A percentile compares a stretch with the other conserved stretches of the same genome.
Conservation (phyloP, 2,797 vertebrate genomes). For the Gouania willdenowi region DNA sequence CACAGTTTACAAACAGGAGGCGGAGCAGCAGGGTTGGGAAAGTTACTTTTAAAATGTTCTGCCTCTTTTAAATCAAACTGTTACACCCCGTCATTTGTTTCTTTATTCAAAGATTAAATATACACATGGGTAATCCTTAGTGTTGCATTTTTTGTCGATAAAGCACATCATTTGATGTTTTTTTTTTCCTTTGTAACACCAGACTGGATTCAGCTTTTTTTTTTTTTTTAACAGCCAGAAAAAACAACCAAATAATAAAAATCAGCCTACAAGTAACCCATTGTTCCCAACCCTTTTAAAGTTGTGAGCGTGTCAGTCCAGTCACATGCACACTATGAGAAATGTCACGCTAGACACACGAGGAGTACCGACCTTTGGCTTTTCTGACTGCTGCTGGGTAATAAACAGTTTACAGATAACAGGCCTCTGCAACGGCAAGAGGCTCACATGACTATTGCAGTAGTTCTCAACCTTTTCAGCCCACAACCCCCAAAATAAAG, state of each 20-base stretch:
- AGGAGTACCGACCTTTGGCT: constrained; percentile 50
- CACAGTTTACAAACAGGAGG: constrained; percentile 74
- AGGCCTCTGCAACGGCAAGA: constrained; percentile 38
- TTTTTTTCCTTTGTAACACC: constrained; percentile 1
- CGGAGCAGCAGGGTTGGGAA: constrained; percentile 62
- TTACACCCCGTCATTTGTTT: too few relatives aligned
- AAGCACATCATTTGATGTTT: constrained; percentile 18
- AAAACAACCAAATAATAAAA: constrained; percentile 7
- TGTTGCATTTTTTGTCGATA: constrained; percentile 13
- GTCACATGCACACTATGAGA: constrained; percentile 62
- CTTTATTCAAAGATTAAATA: not conserved
- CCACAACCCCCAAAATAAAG: too few relatives aligned
- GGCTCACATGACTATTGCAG: constrained; percentile 40
- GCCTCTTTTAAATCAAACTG: not conserved
- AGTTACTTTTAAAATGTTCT: constrained; percentile 26
- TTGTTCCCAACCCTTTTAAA: constrained; percentile 66
- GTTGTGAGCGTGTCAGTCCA: constrained; percentile 58
- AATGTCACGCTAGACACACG: constrained; percentile 48
- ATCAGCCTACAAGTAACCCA: constrained; percentile 34
- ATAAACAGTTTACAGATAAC: constrained; percentile 58
- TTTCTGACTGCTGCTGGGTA: constrained; percentile 55
- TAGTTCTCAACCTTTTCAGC: constrained; percentile 51
- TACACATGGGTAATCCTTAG: not conserved
- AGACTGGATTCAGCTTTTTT: constrained; percentile 11
- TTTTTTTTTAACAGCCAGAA: not conserved